phyloP scores from a whole-genome alignment of 2,888 invertebrate genomes.

The Cheiracanthium punctorium region DNA sequence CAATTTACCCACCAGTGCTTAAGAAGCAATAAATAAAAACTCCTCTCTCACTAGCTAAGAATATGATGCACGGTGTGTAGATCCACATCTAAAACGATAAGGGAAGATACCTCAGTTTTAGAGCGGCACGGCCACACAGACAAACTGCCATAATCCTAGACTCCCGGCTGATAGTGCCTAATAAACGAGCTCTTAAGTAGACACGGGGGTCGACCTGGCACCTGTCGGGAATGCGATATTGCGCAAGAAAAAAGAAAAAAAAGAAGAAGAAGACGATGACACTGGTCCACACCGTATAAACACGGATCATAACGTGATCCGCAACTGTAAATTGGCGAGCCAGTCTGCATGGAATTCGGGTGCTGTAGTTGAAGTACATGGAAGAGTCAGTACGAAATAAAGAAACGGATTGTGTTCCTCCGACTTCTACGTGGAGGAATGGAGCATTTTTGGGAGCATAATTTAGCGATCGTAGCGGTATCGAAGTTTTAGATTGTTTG shows the following conservation, averaged over 20 bases:
- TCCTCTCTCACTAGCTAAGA: too few species aligned
- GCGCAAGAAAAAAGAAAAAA: too few species aligned
- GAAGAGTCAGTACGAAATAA: too few species aligned
- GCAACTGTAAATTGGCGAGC: constrained; percentile 28
- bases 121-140: constrained; percentile 38
- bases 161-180: constrained; percentile 39
- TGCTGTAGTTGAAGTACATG: too few species aligned
- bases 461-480: too few species aligned
- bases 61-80: not conserved
- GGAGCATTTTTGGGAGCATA: too few species aligned
- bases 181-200: constrained; percentile 65
- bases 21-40: not conserved
- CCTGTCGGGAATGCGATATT: constrained; percentile 65
- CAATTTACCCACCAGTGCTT: too few species aligned
- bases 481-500: too few species aligned
- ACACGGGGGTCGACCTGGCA: constrained; percentile 37
- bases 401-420: too few species aligned
- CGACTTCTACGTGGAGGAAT: too few species aligned
- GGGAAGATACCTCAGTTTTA: not conserved
- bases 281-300: not conserved
- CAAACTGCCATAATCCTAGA: constrained; percentile 26
- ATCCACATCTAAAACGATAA: not conserved
- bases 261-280: not conserved
- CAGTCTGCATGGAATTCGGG: too few species aligned
- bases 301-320: constrained; percentile 40